phyloP scores from a whole-genome alignment of 2,888 invertebrate genomes.

The Drosophila histrio region DNA sequence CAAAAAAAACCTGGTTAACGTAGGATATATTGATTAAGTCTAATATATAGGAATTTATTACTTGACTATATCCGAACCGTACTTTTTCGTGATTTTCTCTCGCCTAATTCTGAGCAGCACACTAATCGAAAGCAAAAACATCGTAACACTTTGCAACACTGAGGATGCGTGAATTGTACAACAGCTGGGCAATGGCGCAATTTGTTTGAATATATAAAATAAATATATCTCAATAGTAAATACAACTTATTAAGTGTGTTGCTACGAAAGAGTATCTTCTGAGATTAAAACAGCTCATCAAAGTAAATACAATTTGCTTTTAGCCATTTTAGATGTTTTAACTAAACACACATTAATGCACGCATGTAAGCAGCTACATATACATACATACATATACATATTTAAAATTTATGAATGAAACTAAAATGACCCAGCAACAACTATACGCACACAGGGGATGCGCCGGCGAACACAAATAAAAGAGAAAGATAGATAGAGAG shows the following conservation, averaged over 20 bases:
- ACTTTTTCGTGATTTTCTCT: neutral
- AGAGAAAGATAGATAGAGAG: slow-evolving; percentile 1
- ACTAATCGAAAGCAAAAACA: slow-evolving; percentile 1
- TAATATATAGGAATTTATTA: no score
- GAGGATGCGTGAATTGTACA: neutral
- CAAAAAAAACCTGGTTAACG: neutral
- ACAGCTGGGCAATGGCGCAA: slow-evolving; percentile 32
- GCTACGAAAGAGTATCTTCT: no score
- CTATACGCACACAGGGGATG: slow-evolving; percentile 36
- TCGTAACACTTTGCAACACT: slow-evolving; percentile 33
- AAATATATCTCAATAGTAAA: neutral
- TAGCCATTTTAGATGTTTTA: neutral
- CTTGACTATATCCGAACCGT: no score
- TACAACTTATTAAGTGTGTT: neutral
- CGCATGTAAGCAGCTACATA: neutral
- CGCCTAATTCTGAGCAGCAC: neutral
- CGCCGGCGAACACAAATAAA: slow-evolving; percentile 28
- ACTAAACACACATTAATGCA: neutral
- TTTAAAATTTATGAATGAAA: slow-evolving; percentile 49
- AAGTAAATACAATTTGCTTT: neutral
- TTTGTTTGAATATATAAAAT: neutral
- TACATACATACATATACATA: neutral
- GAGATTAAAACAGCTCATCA: no score
- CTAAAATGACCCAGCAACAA: slow-evolving; percentile 26
- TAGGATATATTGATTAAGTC: no score